Conservation (phyloP, 2,113 vertebrate genomes). For the Sebastes schlegelii region DNA sequence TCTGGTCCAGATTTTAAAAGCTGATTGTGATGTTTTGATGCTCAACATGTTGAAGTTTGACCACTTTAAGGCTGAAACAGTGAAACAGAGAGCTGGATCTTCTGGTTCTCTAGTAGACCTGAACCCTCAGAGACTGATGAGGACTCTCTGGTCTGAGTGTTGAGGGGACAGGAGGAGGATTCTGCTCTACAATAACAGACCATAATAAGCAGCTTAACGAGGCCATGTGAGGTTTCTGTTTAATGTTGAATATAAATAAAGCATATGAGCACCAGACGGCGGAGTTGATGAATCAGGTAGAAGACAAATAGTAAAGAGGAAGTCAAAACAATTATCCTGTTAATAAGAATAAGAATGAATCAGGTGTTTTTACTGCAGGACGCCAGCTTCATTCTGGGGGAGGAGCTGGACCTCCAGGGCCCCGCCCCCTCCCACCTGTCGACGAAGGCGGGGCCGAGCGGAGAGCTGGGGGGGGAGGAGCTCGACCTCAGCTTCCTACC, state of each 20-base stretch:
- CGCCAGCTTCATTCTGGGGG: slow-evolving; percentile 44
- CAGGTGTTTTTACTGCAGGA: slow-evolving; percentile 46
- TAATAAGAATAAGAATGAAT: background rate
- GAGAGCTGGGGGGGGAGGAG: slow-evolving; percentile 78
- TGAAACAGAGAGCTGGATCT: too few relatives aligned
- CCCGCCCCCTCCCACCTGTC: slow-evolving; percentile 17
- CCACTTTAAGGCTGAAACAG: too few relatives aligned
- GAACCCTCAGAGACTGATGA: too few relatives aligned
- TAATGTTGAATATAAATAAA: too few relatives aligned
- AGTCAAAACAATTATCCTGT: background rate
- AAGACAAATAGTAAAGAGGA: background rate
- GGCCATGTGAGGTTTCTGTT: background rate
- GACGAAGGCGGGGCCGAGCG: slow-evolving; percentile 58
- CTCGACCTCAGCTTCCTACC: slow-evolving; percentile 95
- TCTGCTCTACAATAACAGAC: background rate
- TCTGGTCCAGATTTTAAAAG: too few relatives aligned
- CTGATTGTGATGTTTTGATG: too few relatives aligned
- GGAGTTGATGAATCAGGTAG: too few relatives aligned
- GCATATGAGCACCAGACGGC: too few relatives aligned
- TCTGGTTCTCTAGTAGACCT: too few relatives aligned
- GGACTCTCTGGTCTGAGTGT: too few relatives aligned
- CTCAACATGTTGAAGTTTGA: too few relatives aligned
- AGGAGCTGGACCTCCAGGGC: slow-evolving; percentile 24
- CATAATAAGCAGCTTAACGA: background rate
- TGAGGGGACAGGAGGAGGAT: too few relatives aligned